Evolutionary conservation across 2,797 vertebrate species (phyloP).

Genomic region (Pangasius macronema): DNA sequence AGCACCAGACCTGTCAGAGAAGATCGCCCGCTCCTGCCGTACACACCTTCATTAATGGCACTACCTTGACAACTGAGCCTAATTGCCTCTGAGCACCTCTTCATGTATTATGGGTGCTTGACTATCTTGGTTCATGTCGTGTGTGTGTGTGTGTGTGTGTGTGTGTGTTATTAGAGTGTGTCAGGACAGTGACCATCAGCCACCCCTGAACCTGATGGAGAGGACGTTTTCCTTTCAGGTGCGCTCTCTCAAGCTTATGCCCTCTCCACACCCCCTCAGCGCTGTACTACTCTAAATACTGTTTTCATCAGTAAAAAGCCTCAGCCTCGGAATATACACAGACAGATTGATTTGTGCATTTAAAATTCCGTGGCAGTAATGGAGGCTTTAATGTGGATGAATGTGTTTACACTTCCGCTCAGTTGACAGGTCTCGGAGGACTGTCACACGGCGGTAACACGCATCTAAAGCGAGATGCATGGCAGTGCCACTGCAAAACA

Average conservation of each 20-base stretch:
- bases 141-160: too few species aligned
- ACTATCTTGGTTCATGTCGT: conserved; percentile 90
- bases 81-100: conserved; percentile 96
- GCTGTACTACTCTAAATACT: conserved; percentile 22
- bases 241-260: not conserved
- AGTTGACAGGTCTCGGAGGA: conserved; percentile 41
- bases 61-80: conserved; percentile 96
- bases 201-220: conserved; percentile 24
- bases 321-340: conserved; percentile 50
- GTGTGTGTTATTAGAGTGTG: conserved; percentile 18
- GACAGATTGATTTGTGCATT: conserved; percentile 57
- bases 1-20: conserved; percentile 95
- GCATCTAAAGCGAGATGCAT: conserved; percentile 39
- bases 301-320: conserved; percentile 43
- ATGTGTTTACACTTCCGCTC: conserved; percentile 44
- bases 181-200: conserved; percentile 31
- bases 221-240: conserved; percentile 5
- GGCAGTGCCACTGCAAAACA: conserved; percentile 35
- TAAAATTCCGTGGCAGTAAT: conserved; percentile 53
- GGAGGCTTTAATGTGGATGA: conserved; percentile 39
- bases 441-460: conserved; percentile 41
- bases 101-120: conserved; percentile 98
- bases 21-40: conserved; percentile 82
- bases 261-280: not conserved
- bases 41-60: conserved; percentile 94